Base-by-base conservation (phyloP, 1,140 invertebrate genomes). In the Charaxes varanes region DNA sequence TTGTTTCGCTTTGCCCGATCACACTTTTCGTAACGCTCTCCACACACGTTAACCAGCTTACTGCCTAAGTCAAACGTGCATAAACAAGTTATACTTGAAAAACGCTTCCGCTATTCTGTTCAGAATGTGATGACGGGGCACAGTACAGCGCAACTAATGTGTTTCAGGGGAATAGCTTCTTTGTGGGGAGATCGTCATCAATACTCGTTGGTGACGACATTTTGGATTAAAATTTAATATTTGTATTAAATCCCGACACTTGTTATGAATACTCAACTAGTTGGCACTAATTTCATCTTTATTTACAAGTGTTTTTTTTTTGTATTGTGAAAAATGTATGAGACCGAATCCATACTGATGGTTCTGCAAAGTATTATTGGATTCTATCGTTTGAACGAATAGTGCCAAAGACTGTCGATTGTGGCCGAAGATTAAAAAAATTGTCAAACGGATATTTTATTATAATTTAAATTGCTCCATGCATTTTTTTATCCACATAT, bases 151-250 rank as follows among this genome's bases (percentile, higher is more conserved):
- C 59, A 49, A 61, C 62, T 76, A 78, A 78, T 78, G 73, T 64
- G 66, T 71, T 78, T 55, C 68, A 61, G 47, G 70, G 70, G 73
- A 78, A 74, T 74, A 61, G 36, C 66, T 55, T 73, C 66, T 71
- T 71, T 67, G 63, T 68, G 73, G 70, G 70, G 70, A 59, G 55
- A 58, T 69, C 42, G 64, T 73, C 73, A 69, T 78, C 74, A 78
- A 74, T 74, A 71, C 63, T 66, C 46, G 69, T 70, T 66, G 63
- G 56, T 56, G 71, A 67, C 63, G 71, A 74, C 67, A 45, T 58
- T 62, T n/a, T 55, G 62, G 49, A 76, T 78, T 76, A 74, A 78
- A 74, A 62, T 78, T 71, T 78, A 69, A 76, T 78, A 72, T 66
- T 62, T 59, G 67, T 64, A 76, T 73, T 74, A 78, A 67, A 69